Conservation (phyloP, 1,140 invertebrate species). For the Drosophila pallidifrons region DNA sequence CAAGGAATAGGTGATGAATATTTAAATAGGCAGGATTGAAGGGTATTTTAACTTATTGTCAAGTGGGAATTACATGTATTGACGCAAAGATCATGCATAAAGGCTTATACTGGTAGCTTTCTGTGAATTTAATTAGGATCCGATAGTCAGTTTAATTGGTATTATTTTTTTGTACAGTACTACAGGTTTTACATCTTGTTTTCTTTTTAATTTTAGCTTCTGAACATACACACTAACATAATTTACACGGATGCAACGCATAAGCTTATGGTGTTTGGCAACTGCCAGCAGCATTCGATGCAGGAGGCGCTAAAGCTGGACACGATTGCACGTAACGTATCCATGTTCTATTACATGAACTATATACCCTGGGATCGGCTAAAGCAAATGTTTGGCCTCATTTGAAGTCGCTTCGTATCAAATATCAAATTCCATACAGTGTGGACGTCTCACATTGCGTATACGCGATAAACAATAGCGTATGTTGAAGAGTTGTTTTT, state of each 20-base stretch:
- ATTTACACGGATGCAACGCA: conserved; percentile 56
- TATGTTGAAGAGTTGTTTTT: neutral
- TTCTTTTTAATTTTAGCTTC: conserved; percentile 23
- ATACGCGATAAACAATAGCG: conserved; percentile 41
- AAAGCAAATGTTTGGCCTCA: conserved; percentile 59
- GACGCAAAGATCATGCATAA: no score
- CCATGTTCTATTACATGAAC: conserved; percentile 54
- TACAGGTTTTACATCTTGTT: neutral
- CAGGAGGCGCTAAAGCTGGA: conserved; percentile 50
- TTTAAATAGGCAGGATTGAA: no score
- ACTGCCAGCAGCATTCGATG: conserved; percentile 44
- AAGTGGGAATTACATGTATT: no score
- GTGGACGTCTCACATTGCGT: conserved; percentile 33
- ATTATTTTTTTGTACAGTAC: no score
- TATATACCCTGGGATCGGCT: conserved; percentile 53
- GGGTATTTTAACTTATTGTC: no score
- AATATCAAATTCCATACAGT: conserved; percentile 11
- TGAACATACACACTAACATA: conserved; percentile 53
- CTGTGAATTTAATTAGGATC: no score
- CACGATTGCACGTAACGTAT: conserved; percentile 46
- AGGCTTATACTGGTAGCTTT: no score
- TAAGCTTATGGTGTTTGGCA: conserved; percentile 46
- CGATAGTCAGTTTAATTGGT: no score
- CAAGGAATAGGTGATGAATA: no score
- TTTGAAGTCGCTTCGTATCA: conserved; percentile 12